Base-by-base conservation (phyloP, 1,140 invertebrate genomes). In the Leptinotarsa undecemlineata region DNA sequence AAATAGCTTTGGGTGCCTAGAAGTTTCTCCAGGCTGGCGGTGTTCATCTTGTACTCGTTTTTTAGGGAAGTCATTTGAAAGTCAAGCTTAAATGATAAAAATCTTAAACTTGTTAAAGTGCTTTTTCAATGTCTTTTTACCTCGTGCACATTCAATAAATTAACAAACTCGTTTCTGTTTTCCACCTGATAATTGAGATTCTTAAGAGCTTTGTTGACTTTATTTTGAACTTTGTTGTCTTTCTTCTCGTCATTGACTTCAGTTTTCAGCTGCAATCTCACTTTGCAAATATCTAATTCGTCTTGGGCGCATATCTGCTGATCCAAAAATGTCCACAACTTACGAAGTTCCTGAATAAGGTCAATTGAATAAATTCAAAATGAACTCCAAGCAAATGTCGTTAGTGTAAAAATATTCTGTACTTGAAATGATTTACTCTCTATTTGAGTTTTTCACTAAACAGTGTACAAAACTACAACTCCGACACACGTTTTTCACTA, bases 231-330 rank as follows among this genome's bases (percentile, higher is more conserved):
- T 42, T 42, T 42, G 33, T 42, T 42, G 33, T 42, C 33, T 62
- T 78, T 79, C 62, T 81, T 61, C 47, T 72, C 62, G 3, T 23
- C 26, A 33, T 81, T 79, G 21, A 72, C 74, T 8, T 20, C 73
- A 19, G 74, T 81, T n/a, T 87, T 85, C 8, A 91, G 75, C 71
- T 89, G 81, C 20, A 94, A 84, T 57, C 92, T 83, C 60, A 90
- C 88, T 76, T 91, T 93, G 23, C 92, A 92, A 90, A 94, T 94
- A 76, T 89, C 88, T 33, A 95, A 80, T 85, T 95, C 93, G 85
- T 95, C 93, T 62, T 90, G 86, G 11, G 90, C 89, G 47, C 88
- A 88, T 4, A 92, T 87, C 80, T 89, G 85, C 77, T 91, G 89
- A 80, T 85, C 86, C 3, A 90, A 79, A 68, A 86, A 84, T 61